Evolutionary conservation across 2,113 vertebrate genomes (phyloP).

Genomic region (Hiodon alosoides): DNA sequence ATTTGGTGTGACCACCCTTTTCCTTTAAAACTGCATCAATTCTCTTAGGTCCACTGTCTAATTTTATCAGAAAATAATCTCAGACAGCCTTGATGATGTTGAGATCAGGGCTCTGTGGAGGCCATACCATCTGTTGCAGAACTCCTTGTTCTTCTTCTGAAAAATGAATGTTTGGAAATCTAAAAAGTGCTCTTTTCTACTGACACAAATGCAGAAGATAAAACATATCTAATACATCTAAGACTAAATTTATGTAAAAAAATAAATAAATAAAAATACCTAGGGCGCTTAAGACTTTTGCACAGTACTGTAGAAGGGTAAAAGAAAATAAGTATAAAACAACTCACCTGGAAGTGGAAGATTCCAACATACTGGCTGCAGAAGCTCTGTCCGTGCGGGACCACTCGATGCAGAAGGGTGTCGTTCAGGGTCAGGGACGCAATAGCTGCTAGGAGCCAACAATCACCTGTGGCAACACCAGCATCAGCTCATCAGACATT

Average conservation of each 20-base stretch:
- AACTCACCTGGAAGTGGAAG: conserved; percentile 76
- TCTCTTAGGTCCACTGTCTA: too few species aligned
- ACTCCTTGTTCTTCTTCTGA: too few species aligned
- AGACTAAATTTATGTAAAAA: neutral
- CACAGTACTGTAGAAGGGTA: neutral
- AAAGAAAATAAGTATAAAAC: neutral
- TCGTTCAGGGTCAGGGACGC: conserved; percentile 77
- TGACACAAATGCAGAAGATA: too few species aligned
- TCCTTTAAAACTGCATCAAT: too few species aligned
- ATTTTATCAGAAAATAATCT: too few species aligned
- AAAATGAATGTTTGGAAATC: too few species aligned
- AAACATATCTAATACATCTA: too few species aligned
- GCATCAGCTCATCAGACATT: neutral
- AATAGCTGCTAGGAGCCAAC: conserved; percentile 81
- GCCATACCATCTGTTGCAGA: too few species aligned
- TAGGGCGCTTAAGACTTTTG: neutral
- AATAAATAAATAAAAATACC: neutral
- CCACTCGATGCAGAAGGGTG: conserved; percentile 67
- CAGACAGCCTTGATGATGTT: too few species aligned
- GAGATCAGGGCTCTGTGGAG: too few species aligned
- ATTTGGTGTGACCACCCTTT: too few species aligned
- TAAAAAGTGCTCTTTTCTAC: too few species aligned
- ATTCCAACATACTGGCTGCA: conserved; percentile 72
- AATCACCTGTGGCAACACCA: conserved; percentile 60
- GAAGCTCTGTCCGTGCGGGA: conserved; percentile 71